Evolutionary conservation across 2,113 vertebrate species (phyloP), one percentile per base, ranked within the genome.

Genomic region (Gavialis gangeticus): DNA sequence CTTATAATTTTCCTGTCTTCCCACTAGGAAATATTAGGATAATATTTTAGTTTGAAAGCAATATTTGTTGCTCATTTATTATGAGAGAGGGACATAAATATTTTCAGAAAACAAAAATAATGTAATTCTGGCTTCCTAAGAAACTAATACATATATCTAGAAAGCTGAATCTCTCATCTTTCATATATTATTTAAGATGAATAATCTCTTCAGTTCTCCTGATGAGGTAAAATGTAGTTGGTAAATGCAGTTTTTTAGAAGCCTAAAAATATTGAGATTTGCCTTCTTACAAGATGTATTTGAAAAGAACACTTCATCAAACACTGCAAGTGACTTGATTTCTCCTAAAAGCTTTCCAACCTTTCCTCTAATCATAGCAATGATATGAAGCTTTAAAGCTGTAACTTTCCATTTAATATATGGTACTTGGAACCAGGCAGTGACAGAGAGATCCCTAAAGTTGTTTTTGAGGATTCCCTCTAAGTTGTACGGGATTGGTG

Each of bases 221-320:
- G 82, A 37, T 60, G 94, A 66, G 76, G 78, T 84, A 80, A 91
- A 93, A 91, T 91, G 81, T 21, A 19, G 71, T 92, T 84, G 55
- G 75, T 19, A 56, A 86, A 84, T 88, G n/a, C 1, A 34, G 76
- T 22, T 87, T 95, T 91, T 79, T 58, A 91, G 46, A 84, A 85
- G 37, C 16, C 66, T 79, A 30, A 79, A 84, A 89, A 69, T 28
- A 85, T 81, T 88, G 75, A 60, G 78, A 94, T 92, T 87, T 96
- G 30, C 71, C 87, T 92, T 91, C 6, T 34, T 86, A 57, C 67
- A 89, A 92, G 19, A 59, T 79, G 15, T 67, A 67, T 84, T 91
- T 84, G 80, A 94, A 89, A 69, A 67, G 64, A 69, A 3, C 27
- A 69, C 87, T 95, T 85, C 88, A 91, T 91, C 81, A 91, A 96